Evolutionary conservation across 1,140 invertebrate species (phyloP).

Genomic region (Drosophila auraria): DNA sequence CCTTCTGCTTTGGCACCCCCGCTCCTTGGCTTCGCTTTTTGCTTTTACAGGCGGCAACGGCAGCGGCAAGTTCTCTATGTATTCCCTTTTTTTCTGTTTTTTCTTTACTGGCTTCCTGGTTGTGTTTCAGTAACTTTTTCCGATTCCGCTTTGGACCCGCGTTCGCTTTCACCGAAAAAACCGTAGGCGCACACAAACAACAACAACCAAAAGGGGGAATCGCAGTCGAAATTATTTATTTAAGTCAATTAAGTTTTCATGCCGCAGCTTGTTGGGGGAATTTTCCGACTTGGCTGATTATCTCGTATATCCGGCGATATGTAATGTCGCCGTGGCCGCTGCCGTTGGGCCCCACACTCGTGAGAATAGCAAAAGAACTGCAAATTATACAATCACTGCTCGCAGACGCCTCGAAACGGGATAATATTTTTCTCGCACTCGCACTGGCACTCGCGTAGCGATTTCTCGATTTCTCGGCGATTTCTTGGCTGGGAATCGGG

Average conservation of each 20-base stretch:
- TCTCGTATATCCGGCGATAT: conserved; percentile 5
- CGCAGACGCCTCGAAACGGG: conserved; percentile 2
- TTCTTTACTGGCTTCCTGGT: conserved; percentile 8
- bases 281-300: conserved; percentile 14
- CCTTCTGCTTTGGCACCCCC: conserved; percentile 9
- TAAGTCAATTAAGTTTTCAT: conserved; percentile 43
- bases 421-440: conserved; percentile 4
- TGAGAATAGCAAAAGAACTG: conserved; percentile 13
- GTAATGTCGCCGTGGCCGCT: conserved; percentile 50
- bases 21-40: conserved; percentile 15
- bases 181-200: conserved; percentile 52
- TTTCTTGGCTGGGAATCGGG: neutral
- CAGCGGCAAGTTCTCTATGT: conserved; percentile 65
- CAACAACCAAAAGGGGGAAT: conserved; percentile 43
- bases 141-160: conserved; percentile 67
- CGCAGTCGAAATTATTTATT: conserved; percentile 48
- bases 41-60: conserved; percentile 68
- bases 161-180: conserved; percentile 72
- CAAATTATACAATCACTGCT: conserved; percentile 73
- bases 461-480: conserved; percentile 11
- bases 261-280: conserved; percentile 4
- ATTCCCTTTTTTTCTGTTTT: conserved; percentile 50
- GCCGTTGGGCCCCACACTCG: conserved; percentile 61
- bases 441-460: conserved; percentile 43
- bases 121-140: conserved; percentile 55